These are phyloP conservation scores for Drosophila kuntzei DNA, from an alignment of 2,888 invertebrate species.

Conservation along the genomic window DNA sequence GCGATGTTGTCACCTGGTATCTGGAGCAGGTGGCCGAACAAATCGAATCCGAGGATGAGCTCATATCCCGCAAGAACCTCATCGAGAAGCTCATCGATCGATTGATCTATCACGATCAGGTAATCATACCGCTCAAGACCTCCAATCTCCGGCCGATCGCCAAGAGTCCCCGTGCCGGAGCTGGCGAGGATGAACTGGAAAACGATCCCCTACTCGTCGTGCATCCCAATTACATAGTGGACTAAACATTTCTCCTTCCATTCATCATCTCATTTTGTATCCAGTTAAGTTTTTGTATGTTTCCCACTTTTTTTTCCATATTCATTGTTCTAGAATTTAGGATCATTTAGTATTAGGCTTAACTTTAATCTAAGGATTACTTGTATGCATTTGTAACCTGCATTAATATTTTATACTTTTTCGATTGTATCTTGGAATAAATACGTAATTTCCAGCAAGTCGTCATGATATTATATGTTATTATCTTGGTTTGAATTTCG, in stretches of 20 bases:
- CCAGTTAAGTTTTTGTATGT: constrained; percentile 37
- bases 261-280: constrained; percentile 25
- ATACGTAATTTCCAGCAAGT: constrained; percentile 11
- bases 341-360: constrained; percentile 15
- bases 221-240: constrained; percentile 97
- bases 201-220: constrained; percentile 93
- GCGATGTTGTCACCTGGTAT: constrained; percentile 97
- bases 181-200: constrained; percentile 61
- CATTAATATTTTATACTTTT: constrained; percentile 4
- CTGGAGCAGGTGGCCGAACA: constrained; percentile 93
- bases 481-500: too few species aligned
- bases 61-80: constrained; percentile 94
- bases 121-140: constrained; percentile 84
- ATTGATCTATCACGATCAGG: constrained; percentile 90
- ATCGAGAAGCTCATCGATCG: constrained; percentile 98
- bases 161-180: constrained; percentile 35
- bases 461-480: too few species aligned
- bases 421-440: constrained; percentile 13
- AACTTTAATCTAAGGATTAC: constrained; percentile 9
- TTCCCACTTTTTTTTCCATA: constrained; percentile 10
- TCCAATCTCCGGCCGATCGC: constrained; percentile 70
- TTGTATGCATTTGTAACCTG: constrained; percentile 6
- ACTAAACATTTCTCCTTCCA: constrained; percentile 83
- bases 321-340: constrained; percentile 16
- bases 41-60: constrained; percentile 96